Percentiles rank a stretch among this genome's conserved stretches.
phyloP scores from a whole-genome alignment of 2,113 vertebrate species.

The Perccottus glenii region DNA sequence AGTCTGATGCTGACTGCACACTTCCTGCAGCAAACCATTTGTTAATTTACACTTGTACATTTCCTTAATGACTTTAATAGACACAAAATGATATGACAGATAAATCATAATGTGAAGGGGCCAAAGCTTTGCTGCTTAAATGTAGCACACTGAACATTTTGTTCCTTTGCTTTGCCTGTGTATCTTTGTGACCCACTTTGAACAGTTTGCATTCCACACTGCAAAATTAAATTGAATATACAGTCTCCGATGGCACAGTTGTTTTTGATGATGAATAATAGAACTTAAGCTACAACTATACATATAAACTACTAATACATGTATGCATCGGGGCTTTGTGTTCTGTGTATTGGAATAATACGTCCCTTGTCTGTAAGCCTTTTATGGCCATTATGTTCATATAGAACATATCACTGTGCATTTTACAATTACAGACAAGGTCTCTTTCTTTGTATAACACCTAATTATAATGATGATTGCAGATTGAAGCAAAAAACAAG shows the following conservation, averaged over 20 bases:
- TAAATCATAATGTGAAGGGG: not conserved
- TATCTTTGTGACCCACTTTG: slow-evolving; percentile 20
- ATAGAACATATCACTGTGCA: not conserved
- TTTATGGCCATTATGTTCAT: not conserved
- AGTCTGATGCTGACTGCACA: slow-evolving; percentile 20
- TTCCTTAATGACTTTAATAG: slow-evolving; percentile 20
- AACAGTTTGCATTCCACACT: slow-evolving; percentile 9
- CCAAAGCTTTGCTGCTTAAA: not conserved
- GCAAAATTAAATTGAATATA: slow-evolving; percentile 5
- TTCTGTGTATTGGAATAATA: no score
- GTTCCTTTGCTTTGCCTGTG: not conserved
- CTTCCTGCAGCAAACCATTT: slow-evolving; percentile 17
- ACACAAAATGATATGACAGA: slow-evolving; percentile 3
- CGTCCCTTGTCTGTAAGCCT: not conserved
- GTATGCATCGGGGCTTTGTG: not conserved
- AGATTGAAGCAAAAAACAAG: slow-evolving; percentile 10
- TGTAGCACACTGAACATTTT: not conserved
- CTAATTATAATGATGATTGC: slow-evolving; percentile 18
- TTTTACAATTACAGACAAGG: slow-evolving; percentile 4
- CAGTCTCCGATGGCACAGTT: not conserved
- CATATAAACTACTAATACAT: not conserved
- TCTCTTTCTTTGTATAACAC: not conserved
- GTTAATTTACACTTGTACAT: slow-evolving; percentile 32
- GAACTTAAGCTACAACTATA: not conserved
- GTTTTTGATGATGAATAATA: not conserved